These are phyloP conservation scores for Diceros bicornis DNA, from an alignment of 2,797 vertebrate species.

Conservation along the genomic window DNA sequence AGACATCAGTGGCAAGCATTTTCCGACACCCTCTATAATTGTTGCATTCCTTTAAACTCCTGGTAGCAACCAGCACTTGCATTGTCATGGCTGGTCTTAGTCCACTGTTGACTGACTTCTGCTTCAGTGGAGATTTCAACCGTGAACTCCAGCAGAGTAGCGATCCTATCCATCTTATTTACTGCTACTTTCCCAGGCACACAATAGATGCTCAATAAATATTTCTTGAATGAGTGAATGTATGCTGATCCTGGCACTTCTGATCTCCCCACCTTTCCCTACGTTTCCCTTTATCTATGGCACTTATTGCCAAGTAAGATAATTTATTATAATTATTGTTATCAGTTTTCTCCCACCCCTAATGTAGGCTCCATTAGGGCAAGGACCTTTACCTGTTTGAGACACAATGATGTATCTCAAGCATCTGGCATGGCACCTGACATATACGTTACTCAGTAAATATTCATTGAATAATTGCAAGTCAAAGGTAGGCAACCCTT, in stretches of 20 bases:
- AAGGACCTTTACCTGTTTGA: conserved; percentile 4
- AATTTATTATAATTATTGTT: neutral
- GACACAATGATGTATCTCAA: neutral
- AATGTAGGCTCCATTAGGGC: neutral
- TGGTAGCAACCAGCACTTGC: neutral
- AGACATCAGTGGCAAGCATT: neutral
- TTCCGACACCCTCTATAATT: neutral
- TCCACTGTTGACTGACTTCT: neutral
- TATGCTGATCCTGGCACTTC: neutral
- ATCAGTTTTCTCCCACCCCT: neutral
- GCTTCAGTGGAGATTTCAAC: neutral
- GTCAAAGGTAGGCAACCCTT: neutral
- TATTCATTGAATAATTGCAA: neutral
- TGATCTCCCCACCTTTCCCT: neutral
- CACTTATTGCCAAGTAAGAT: neutral
- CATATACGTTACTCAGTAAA: neutral
- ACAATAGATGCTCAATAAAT: neutral
- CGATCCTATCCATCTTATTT: neutral
- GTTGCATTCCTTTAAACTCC: neutral
- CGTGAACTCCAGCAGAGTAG: neutral
- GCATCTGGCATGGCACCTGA: neutral
- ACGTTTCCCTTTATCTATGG: neutral
- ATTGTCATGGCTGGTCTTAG: too few species aligned
- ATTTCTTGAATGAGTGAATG: neutral
- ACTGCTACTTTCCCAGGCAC: neutral